These are phyloP conservation scores for Elephas maximus DNA, from an alignment of 2,113 vertebrate genomes.

Conservation along the genomic window DNA sequence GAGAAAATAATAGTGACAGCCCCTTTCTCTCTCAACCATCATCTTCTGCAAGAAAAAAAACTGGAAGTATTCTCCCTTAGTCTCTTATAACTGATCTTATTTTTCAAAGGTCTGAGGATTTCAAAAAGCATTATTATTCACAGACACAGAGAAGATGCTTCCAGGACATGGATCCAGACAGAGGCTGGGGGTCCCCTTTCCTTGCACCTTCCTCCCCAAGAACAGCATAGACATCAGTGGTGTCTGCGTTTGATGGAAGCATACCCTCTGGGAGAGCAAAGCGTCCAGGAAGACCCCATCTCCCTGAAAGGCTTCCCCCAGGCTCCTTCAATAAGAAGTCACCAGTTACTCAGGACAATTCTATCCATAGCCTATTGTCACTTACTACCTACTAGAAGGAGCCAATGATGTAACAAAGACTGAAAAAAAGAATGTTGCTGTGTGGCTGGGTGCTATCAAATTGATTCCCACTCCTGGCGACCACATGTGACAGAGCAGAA, in stretches of 20 bases:
- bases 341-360: not conserved
- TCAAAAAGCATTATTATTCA: constrained; percentile 23
- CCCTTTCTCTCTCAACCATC: not conserved
- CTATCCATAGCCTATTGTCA: not conserved
- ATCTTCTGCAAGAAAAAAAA: not conserved
- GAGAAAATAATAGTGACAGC: not conserved
- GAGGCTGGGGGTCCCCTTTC: not conserved
- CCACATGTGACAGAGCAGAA: not conserved
- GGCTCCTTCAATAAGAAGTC: not conserved
- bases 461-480: not conserved
- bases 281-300: not conserved
- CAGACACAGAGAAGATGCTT: not conserved
- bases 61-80: not conserved
- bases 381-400: not conserved
- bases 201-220: not conserved
- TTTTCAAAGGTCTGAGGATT: constrained; percentile 46
- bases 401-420: not conserved
- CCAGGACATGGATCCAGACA: not conserved
- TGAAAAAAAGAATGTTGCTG: not conserved
- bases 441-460: not conserved
- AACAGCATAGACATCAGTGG: not conserved
- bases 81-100: not conserved
- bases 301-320: not conserved
- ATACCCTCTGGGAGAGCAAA: constrained; percentile 2
- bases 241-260: not conserved